Evolutionary conservation across 2,113 vertebrate species (phyloP), one percentile per base, ranked within the genome.

Genomic region (Rhineura floridana): DNA sequence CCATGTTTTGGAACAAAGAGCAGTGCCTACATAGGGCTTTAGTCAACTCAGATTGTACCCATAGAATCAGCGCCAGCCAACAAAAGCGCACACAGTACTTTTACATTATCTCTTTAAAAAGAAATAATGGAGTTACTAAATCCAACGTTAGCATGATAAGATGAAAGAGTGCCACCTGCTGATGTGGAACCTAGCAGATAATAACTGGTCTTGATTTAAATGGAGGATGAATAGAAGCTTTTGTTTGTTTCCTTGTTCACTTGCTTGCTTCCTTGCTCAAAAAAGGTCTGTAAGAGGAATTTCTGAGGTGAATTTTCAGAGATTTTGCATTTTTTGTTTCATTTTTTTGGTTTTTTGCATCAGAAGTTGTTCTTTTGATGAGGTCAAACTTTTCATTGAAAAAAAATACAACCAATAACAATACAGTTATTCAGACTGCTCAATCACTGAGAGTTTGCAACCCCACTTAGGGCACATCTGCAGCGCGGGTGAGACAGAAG

Each of bases 91-190:
- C 63, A 25, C 5, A 36, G 23, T 65, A 81, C 48, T 42, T 59
- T 33, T 17, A 81, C 30, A 62, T 44, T 52, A 59, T 42, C 39
- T 6, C 25, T 59, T 73, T 7, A 30, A 72, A 36, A 36, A 76
- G 17, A 50, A 39, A 15, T 39, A 42, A 63, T n/a, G 13, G 23
- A 82, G 42, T 48, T 82, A 62, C 33, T 75, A 63, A 75, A 48
- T 11, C 39, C 12, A 81, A 55, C 12, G 69, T 79, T 39, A 39
- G 44, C 46, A 46, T 36, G 52, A 82, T 39, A 23, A 87, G 46
- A 82, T 12, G 42, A 73, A 48, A 88, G 44, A 76, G 69, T 82
- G 80, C 70, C 80, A 83, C 70, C 79, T 76, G 76, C 80, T 88
- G 87, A 88, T 75, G 44, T 15, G 50, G 46, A 63, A 63, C 69